Conservation (phyloP, 2,888 invertebrate genomes). For the Trilocha varians region DNA sequence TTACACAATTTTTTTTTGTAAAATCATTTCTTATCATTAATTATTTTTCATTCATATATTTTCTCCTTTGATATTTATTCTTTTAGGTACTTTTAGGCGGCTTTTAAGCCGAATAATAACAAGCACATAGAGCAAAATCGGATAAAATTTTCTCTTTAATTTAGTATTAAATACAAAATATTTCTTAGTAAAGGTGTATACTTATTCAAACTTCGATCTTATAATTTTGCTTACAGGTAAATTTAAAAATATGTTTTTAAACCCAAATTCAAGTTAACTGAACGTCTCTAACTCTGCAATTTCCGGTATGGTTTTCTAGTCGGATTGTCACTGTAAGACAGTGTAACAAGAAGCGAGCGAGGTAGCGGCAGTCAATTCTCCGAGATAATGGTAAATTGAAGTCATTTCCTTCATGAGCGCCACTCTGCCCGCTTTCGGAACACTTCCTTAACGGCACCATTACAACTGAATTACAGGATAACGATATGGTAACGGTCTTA, state of each 20-base stretch:
- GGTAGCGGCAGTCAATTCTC: slow-evolving; percentile 40
- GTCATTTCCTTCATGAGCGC: slow-evolving; percentile 51
- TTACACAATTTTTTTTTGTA: too few species aligned
- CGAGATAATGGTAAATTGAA: slow-evolving; percentile 61
- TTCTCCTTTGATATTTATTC: too few species aligned
- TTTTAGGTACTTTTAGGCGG: too few species aligned
- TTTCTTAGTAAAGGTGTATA: too few species aligned
- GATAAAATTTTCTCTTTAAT: too few species aligned
- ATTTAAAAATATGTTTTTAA: slow-evolving; percentile 24
- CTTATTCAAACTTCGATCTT: too few species aligned
- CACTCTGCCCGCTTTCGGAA: slow-evolving; percentile 27
- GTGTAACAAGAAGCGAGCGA: slow-evolving; percentile 34
- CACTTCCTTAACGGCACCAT: slow-evolving; percentile 42
- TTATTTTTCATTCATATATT: too few species aligned
- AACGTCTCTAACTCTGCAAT: slow-evolving; percentile 36
- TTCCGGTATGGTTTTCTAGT: slow-evolving; percentile 41
- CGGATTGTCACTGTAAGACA: slow-evolving; percentile 40
- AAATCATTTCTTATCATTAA: too few species aligned
- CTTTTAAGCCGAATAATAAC: too few species aligned
- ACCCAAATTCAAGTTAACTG: slow-evolving; percentile 22
- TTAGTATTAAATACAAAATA: too few species aligned
- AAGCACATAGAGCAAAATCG: too few species aligned
- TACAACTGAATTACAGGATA: slow-evolving; percentile 41
- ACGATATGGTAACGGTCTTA: slow-evolving; percentile 26
- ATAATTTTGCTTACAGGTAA: too few species aligned